A percentile compares a stretch with the other conserved stretches of the same genome.
These are phyloP conservation scores for Sceloporus tristichus DNA, from an alignment of 2,113 vertebrate genomes.

Conservation along the genomic window DNA sequence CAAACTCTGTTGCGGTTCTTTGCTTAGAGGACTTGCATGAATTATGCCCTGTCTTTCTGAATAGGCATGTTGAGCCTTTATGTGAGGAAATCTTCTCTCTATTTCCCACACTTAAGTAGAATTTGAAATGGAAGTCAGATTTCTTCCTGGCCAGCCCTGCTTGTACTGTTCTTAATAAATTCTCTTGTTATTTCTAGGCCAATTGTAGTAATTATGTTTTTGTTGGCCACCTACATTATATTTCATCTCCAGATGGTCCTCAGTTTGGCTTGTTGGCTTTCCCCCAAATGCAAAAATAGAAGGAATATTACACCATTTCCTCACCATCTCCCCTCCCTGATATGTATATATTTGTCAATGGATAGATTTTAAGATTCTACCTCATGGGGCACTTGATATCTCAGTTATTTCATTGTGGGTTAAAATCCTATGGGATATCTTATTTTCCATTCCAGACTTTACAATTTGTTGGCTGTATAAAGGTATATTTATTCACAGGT, in stretches of 20 bases:
- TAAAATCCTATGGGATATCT: conserved; percentile 34
- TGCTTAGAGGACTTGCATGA: conserved; percentile 27
- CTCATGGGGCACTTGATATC: conserved; percentile 60
- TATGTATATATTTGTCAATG: conserved; percentile 69
- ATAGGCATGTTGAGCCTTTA: conserved; percentile 41
- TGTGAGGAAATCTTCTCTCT: conserved; percentile 55
- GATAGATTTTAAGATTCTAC: conserved; percentile 55
- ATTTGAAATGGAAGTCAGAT: conserved; percentile 65
- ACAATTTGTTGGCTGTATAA: conserved; percentile 52
- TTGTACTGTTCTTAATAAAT: conserved; percentile 75
- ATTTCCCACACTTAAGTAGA: conserved; percentile 60
- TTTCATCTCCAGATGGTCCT: conserved; percentile 74
- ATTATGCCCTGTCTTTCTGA: conserved; percentile 51
- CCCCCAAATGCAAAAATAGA: conserved; percentile 68
- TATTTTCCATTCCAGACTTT: conserved; percentile 68
- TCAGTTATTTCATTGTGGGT: conserved; percentile 70
- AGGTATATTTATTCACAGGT: conserved; percentile 57
- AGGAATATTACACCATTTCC: conserved; percentile 59
- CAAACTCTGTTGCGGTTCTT: conserved; percentile 11
- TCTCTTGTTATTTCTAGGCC: conserved; percentile 74
- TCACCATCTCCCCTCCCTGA: conserved; percentile 46
- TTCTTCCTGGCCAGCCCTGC: conserved; percentile 56
- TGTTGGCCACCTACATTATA: conserved; percentile 74
- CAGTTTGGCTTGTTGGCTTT: conserved; percentile 67
- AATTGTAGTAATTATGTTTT: conserved; percentile 81